A percentile compares a stretch with the other conserved stretches of the same genome.
Evolutionary conservation across 2,888 invertebrate species (phyloP).

Genomic region (Hirtodrosophila histrioides): DNA sequence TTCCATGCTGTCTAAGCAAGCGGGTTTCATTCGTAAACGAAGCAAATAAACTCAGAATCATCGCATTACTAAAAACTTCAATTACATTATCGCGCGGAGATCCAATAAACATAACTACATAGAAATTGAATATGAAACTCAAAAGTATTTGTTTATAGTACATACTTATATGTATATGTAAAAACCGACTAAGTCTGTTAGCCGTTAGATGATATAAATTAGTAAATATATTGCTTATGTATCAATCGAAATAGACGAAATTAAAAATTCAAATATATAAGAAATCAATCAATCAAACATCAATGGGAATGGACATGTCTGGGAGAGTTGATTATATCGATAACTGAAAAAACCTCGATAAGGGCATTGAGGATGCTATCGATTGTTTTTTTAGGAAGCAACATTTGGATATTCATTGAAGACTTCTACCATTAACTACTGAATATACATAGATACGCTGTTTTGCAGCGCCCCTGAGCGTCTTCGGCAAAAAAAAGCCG

Average conservation of each 20-base stretch:
- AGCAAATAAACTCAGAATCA: constrained; percentile 22
- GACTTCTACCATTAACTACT: too few relatives aligned
- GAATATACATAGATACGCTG: too few relatives aligned
- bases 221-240: constrained; percentile 60
- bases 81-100: constrained; percentile 22
- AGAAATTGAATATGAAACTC: constrained; percentile 14
- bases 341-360: too few relatives aligned
- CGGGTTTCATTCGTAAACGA: constrained; percentile 67
- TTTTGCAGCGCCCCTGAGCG: too few relatives aligned
- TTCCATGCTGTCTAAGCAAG: constrained; percentile 37
- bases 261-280: constrained; percentile 36
- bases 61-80: constrained; percentile 19
- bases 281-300: neutral
- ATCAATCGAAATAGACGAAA: constrained; percentile 49
- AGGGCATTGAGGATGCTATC: too few relatives aligned
- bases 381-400: too few relatives aligned
- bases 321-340: too few relatives aligned
- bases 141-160: constrained; percentile 27
- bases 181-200: constrained; percentile 74
- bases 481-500: too few relatives aligned
- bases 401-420: too few relatives aligned
- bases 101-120: too few relatives aligned
- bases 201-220: constrained; percentile 64
- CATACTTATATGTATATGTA: constrained; percentile 6
- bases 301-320: too few relatives aligned